A percentile compares a stretch with the other conserved stretches of the same genome.
phyloP scores from a whole-genome alignment of 2,888 invertebrate species.

The Hydrotaea diabolus region DNA sequence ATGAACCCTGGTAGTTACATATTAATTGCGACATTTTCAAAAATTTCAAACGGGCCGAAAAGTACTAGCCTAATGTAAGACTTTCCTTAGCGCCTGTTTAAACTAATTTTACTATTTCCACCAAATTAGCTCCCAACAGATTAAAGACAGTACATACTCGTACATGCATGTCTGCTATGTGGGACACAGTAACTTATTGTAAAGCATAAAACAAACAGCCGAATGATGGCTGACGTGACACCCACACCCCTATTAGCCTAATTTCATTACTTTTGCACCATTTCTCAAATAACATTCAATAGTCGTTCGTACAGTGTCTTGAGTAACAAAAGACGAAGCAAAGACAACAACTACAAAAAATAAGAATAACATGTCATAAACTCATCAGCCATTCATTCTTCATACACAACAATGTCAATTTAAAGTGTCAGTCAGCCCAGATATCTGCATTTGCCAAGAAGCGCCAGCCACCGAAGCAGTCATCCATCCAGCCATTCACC shows the following conservation, averaged over 20 bases:
- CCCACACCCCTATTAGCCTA: slow-evolving; percentile 38
- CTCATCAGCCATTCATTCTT: slow-evolving; percentile 25
- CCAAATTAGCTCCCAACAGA: slow-evolving; percentile 14
- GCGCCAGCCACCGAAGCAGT: not conserved
- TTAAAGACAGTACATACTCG: not conserved
- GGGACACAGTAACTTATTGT: not conserved
- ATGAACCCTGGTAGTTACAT: no score
- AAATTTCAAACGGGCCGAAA: no score
- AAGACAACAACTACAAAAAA: not conserved
- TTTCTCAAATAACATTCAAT: slow-evolving; percentile 18
- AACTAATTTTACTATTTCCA: not conserved
- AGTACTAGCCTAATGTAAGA: no score
- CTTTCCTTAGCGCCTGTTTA: no score
- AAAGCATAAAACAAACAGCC: not conserved
- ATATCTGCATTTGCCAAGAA: slow-evolving; percentile 17
- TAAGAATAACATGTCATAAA: slow-evolving; percentile 36
- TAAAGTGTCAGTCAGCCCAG: slow-evolving; percentile 43
- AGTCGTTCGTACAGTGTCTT: not conserved
- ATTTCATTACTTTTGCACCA: slow-evolving; percentile 54
- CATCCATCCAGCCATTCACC: no score
- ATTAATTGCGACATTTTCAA: no score
- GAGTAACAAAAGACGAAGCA: slow-evolving; percentile 27
- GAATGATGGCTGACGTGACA: slow-evolving; percentile 17
- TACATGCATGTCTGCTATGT: not conserved
- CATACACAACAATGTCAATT: slow-evolving; percentile 56